A percentile compares a stretch with the other conserved stretches of the same genome.
Evolutionary conservation across 2,113 vertebrate genomes (phyloP).

Genomic region (Agelaius tricolor): DNA sequence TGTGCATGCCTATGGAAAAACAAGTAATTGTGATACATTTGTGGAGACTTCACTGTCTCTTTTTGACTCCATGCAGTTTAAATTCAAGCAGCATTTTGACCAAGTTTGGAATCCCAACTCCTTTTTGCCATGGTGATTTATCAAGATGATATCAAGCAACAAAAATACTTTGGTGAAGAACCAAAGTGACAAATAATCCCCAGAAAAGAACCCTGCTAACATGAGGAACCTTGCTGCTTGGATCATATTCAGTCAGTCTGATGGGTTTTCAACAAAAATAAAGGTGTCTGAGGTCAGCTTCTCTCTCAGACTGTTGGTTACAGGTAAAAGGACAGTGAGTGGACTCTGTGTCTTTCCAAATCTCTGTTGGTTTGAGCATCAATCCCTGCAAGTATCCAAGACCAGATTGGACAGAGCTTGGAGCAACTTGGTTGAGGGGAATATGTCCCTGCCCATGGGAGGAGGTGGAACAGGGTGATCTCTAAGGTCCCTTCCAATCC

Average conservation of each 20-base stretch:
- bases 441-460: background rate
- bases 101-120: background rate
- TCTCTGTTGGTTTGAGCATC: rapidly evolving
- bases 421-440: background rate
- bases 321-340: background rate
- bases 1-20: background rate
- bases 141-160: background rate
- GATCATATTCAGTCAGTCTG: background rate
- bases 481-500: background rate
- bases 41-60: background rate
- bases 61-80: background rate
- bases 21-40: background rate
- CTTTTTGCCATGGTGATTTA: background rate
- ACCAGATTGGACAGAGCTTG: background rate
- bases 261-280: background rate
- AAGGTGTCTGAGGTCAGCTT: background rate
- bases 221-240: rapidly evolving
- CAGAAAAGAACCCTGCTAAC: background rate
- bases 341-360: background rate
- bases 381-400: background rate
- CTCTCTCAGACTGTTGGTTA: background rate
- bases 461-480: background rate
- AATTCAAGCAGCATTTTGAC: background rate
- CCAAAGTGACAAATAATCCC: background rate
- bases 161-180: background rate